These are phyloP conservation scores for Etheostoma cragini DNA, from an alignment of 2,113 vertebrate species.

Conservation along the genomic window DNA sequence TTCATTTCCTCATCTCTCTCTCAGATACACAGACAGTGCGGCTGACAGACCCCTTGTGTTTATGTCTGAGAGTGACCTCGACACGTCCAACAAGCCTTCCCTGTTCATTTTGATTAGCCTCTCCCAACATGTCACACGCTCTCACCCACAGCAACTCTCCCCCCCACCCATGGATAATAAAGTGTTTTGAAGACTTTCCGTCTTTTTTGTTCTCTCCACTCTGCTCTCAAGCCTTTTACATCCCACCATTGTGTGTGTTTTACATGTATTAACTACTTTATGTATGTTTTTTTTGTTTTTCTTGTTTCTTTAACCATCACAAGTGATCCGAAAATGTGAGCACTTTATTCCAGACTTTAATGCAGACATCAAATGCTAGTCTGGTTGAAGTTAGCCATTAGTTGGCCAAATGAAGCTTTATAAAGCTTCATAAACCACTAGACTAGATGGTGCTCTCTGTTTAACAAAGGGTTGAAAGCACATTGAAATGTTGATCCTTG, in stretches of 20 bases:
- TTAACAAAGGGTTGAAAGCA: too few relatives aligned
- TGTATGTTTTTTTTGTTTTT: neutral
- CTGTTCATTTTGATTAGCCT: conserved; percentile 35
- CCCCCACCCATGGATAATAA: neutral
- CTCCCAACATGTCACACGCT: conserved; percentile 4
- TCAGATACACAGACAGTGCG: neutral
- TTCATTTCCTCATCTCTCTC: conserved; percentile 18
- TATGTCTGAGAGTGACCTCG: conserved; percentile 31
- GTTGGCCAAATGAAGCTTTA: too few relatives aligned
- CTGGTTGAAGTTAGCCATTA: neutral
- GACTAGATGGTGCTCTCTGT: too few relatives aligned
- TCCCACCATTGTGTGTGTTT: neutral
- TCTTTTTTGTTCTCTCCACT: neutral
- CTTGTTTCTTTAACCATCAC: neutral
- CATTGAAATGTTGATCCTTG: too few relatives aligned
- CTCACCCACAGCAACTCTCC: neutral
- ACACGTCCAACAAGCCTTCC: conserved; percentile 22
- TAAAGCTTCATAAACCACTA: too few relatives aligned
- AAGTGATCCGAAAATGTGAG: neutral
- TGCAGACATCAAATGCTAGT: neutral
- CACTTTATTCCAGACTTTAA: neutral
- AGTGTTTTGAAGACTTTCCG: conserved; percentile 3
- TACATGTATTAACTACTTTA: neutral
- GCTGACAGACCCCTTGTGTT: neutral
- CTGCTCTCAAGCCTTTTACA: neutral